Conservation (phyloP, 2,888 invertebrate genomes). For the Thereva unica region DNA sequence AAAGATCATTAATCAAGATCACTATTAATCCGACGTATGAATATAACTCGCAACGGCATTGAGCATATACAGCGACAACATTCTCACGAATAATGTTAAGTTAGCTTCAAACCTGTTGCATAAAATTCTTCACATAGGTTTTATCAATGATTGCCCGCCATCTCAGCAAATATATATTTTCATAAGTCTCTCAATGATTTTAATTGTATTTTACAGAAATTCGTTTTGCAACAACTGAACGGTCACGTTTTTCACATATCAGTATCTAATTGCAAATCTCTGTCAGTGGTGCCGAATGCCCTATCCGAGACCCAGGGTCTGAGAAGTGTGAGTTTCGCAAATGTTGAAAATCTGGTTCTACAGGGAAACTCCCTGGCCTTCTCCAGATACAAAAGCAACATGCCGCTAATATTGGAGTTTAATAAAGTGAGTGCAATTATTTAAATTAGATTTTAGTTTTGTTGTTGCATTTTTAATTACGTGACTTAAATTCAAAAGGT, state of each 20-base stretch:
- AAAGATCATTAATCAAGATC: too few relatives aligned
- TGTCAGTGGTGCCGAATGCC: conserved; percentile 64
- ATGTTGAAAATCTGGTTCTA: conserved; percentile 67
- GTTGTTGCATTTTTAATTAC: neutral
- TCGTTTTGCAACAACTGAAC: conserved; percentile 61
- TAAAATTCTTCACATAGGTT: too few relatives aligned
- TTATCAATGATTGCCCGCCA: too few relatives aligned
- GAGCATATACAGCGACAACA: too few relatives aligned
- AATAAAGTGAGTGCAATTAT: conserved; percentile 47
- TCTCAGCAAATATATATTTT: too few relatives aligned
- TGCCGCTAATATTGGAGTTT: conserved; percentile 54
- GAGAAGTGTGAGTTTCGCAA: conserved; percentile 65
- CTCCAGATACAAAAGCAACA: conserved; percentile 58
- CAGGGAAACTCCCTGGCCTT: conserved; percentile 67
- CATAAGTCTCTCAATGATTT: neutral
- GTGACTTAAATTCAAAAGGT: conserved; percentile 17
- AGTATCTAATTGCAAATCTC: conserved; percentile 68
- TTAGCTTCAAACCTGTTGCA: too few relatives aligned
- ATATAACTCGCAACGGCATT: too few relatives aligned
- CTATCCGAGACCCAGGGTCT: conserved; percentile 66
- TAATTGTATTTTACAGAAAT: conserved; percentile 59
- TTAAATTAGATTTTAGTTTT: conserved; percentile 5
- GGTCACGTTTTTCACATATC: conserved; percentile 62
- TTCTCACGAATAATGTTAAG: too few relatives aligned
- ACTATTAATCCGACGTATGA: too few relatives aligned